Evolutionary conservation across 2,797 vertebrate genomes (phyloP).

Genomic region (Thaleichthys pacificus): DNA sequence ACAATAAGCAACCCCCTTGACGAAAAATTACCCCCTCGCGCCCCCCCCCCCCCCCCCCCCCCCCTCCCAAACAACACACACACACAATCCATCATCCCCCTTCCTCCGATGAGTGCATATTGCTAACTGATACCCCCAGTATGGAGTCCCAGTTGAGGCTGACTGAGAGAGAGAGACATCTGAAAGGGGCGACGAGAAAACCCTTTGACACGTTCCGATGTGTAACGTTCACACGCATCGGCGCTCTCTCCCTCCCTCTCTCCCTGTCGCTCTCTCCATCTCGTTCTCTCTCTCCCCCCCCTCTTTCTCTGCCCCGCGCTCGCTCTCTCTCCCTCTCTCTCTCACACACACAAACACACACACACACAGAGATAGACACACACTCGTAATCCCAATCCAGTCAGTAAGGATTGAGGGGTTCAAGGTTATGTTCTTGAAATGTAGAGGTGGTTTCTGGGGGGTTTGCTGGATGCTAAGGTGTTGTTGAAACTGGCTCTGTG

Average conservation of each 20-base stretch:
- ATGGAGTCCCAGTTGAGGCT: slow-evolving; percentile 57
- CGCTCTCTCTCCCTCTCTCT: background rate
- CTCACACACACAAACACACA: too few species aligned
- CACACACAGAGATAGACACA: slow-evolving; percentile 5
- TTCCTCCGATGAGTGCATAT: slow-evolving; percentile 36
- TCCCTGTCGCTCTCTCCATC: background rate
- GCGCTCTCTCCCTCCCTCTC: background rate
- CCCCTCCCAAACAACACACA: background rate
- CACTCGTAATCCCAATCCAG: background rate
- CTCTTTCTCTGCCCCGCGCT: background rate
- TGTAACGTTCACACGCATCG: background rate
- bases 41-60: slow-evolving; percentile 12
- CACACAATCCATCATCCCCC: slow-evolving; percentile 23
- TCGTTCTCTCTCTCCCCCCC: background rate
- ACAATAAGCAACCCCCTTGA: slow-evolving; percentile 61
- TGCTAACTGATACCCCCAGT: slow-evolving; percentile 30
- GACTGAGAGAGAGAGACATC: slow-evolving; percentile 52
- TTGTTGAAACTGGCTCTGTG: slow-evolving; percentile 30
- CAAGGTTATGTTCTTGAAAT: too few species aligned
- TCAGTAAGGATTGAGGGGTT: background rate
- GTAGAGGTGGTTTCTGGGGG: slow-evolving; percentile 25
- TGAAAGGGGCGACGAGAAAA: slow-evolving; percentile 61
- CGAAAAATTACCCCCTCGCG: slow-evolving; percentile 56
- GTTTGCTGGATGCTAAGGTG: background rate
- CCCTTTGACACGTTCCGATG: slow-evolving; percentile 18